Conservation (phyloP, 2,113 vertebrate genomes). For the Hyperopisus bebe region DNA sequence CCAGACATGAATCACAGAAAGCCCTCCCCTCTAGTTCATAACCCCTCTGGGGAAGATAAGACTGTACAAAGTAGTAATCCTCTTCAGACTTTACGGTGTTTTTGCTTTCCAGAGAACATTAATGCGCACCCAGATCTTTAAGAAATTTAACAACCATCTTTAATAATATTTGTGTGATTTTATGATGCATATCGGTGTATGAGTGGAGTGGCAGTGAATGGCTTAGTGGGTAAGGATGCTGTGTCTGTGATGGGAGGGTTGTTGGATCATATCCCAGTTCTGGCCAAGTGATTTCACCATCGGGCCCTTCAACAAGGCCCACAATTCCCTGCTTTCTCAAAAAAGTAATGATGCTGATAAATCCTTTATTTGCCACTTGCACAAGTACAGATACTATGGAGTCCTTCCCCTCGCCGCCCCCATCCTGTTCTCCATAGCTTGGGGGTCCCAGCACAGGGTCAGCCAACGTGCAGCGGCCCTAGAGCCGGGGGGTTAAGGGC, state of each 20-base stretch:
- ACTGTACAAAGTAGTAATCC: constrained; percentile 45
- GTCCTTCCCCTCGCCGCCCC: background rate
- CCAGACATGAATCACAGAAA: constrained; percentile 32
- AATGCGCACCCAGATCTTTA: background rate
- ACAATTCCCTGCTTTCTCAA: background rate
- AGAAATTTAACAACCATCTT: background rate
- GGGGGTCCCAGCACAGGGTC: too few species aligned
- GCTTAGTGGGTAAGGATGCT: background rate
- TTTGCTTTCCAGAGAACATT: background rate
- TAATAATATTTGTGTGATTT: background rate
- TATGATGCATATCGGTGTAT: background rate
- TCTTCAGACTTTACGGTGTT: background rate
- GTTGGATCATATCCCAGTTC: background rate
- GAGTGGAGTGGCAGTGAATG: background rate
- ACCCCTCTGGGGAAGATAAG: constrained; percentile 46
- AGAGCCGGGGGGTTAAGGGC: background rate
- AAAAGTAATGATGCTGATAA: background rate
- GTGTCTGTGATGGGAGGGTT: background rate
- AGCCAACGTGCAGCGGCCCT: background rate
- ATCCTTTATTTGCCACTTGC: background rate
- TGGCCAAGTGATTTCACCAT: background rate
- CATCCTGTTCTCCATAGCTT: background rate
- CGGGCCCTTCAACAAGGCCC: background rate
- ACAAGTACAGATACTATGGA: background rate
- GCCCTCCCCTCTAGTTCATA: constrained; percentile 37